These are phyloP conservation scores for Phrynocephalus guinanensis DNA, from an alignment of 2,797 vertebrate genomes.

Conservation along the genomic window DNA sequence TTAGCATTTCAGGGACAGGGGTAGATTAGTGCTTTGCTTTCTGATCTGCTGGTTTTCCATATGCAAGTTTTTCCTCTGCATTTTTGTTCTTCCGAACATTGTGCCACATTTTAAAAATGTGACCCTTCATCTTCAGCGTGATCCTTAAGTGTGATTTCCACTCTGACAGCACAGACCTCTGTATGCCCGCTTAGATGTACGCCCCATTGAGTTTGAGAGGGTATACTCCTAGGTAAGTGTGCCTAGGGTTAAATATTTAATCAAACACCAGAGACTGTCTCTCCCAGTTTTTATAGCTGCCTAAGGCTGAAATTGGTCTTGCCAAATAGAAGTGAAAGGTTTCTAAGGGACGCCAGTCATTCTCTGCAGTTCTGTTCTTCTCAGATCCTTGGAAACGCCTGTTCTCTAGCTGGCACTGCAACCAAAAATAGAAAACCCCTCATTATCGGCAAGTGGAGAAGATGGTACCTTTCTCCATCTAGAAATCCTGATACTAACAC, in stretches of 20 bases:
- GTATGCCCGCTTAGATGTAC: not conserved
- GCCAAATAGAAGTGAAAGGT: not conserved
- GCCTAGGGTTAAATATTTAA: not conserved
- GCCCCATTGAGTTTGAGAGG: too few species aligned
- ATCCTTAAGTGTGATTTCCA: not conserved
- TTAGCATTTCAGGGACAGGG: not conserved
- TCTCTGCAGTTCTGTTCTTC: not conserved
- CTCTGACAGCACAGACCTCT: not conserved
- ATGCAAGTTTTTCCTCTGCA: not conserved
- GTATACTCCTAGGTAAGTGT: not conserved
- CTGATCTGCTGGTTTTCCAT: not conserved
- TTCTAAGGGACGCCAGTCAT: not conserved
- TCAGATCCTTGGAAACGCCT: not conserved
- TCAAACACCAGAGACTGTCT: not conserved
- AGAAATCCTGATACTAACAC: not conserved
- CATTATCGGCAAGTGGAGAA: not conserved
- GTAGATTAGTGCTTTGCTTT: not conserved
- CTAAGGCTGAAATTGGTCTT: not conserved
- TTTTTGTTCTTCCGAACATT: not conserved
- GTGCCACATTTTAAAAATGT: too few species aligned
- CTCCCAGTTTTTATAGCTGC: not conserved
- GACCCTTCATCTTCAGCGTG: not conserved
- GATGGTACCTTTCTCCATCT: not conserved
- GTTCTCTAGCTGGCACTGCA: not conserved
- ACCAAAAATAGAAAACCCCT: not conserved